Conservation (phyloP, 2,113 vertebrate species). For the Phyllostomus discolor region DNA sequence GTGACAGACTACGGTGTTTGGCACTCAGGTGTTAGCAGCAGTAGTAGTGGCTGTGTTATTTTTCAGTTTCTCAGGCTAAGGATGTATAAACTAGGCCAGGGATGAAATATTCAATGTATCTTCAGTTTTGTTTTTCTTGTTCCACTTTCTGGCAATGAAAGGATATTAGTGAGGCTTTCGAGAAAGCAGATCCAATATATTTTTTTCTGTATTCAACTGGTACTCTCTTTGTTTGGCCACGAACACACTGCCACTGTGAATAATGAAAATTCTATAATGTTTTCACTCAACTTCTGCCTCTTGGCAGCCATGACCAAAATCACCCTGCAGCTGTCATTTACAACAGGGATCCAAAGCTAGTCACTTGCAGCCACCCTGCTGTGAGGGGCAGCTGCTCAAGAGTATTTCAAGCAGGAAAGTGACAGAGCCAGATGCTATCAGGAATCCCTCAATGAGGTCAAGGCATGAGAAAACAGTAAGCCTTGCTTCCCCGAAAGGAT, state of each 20-base stretch:
- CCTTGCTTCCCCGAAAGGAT: neutral
- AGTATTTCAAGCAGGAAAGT: constrained; percentile 53
- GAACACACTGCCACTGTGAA: constrained; percentile 32
- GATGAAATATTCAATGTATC: neutral
- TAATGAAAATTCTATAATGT: constrained; percentile 54
- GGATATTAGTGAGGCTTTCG: neutral
- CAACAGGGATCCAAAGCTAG: constrained; percentile 37
- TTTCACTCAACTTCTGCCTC: constrained; percentile 60
- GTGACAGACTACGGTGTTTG: neutral
- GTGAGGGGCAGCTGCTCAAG: constrained; percentile 61
- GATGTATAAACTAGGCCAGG: neutral
- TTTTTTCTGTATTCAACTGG: neutral
- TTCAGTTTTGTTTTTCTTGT: neutral
- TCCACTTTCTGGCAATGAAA: constrained; percentile 12
- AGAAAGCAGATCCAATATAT: neutral
- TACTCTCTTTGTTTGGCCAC: constrained; percentile 41
- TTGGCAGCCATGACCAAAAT: constrained; percentile 60
- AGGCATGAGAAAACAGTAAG: neutral
- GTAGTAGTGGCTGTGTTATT: no score
- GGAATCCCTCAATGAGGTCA: constrained; percentile 9
- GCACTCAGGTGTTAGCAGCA: neutral
- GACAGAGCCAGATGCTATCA: constrained; percentile 57
- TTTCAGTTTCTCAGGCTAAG: neutral
- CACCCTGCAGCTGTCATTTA: constrained; percentile 54
- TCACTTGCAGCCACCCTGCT: constrained; percentile 20